Conservation (phyloP, 2,113 vertebrate genomes). For the Tor tambroides region DNA sequence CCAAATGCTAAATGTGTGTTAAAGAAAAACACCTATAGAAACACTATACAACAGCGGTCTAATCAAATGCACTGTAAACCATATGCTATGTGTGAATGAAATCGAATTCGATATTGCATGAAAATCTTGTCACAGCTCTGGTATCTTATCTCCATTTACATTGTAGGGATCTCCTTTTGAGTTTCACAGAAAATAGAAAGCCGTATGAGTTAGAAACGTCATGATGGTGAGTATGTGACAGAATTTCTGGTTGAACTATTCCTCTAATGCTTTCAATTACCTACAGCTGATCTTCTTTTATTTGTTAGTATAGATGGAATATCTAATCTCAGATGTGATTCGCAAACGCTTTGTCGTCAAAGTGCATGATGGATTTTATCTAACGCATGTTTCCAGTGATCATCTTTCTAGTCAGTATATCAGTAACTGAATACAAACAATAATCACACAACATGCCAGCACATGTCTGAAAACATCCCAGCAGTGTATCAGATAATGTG, state of each 20-base stretch:
- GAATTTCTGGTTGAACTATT: no score
- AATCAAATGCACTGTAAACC: no score
- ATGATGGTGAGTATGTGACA: not conserved
- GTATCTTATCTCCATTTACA: not conserved
- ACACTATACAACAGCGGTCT: no score
- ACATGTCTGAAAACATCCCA: not conserved
- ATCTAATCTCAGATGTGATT: not conserved
- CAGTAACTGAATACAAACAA: not conserved
- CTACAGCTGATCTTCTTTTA: not conserved
- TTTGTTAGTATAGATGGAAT: not conserved
- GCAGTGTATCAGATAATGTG: constrained; percentile 17
- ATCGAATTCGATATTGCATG: no score
- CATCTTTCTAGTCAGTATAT: not conserved
- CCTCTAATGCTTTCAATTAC: no score
- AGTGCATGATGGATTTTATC: not conserved
- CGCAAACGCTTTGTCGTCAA: not conserved
- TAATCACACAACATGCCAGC: not conserved
- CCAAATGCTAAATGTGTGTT: no score
- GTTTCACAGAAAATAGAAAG: not conserved
- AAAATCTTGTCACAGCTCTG: not conserved
- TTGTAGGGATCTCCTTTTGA: not conserved
- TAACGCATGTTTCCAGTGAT: not conserved
- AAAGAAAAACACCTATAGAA: no score
- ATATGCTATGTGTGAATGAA: no score
- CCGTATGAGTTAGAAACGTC: not conserved